Conservation (phyloP, 2,888 invertebrate species). For the Andricus quercusramuli region DNA sequence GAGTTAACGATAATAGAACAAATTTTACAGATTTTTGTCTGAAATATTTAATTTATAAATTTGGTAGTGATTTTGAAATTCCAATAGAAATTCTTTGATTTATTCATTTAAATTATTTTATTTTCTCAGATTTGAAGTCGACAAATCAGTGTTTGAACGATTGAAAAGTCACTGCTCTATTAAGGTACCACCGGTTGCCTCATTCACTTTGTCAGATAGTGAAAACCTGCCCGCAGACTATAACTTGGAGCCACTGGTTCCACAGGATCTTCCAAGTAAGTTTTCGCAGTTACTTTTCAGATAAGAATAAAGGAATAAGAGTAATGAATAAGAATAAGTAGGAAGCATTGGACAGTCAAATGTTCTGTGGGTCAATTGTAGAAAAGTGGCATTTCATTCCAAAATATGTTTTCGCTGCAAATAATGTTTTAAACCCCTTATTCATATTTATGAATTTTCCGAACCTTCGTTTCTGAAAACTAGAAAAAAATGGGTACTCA, state of each 20-base stretch:
- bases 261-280: conserved; percentile 17
- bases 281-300: neutral
- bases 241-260: conserved; percentile 76
- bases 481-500: neutral
- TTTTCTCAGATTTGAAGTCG: conserved; percentile 76
- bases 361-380: neutral
- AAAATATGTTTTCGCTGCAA: too few relatives aligned
- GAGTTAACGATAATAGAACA: neutral
- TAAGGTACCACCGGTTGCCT: conserved; percentile 73
- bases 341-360: neutral
- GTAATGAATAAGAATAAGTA: too few relatives aligned
- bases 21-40: neutral
- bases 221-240: conserved; percentile 76
- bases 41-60: neutral
- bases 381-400: neutral
- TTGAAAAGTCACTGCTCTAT: conserved; percentile 79
- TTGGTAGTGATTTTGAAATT: too few relatives aligned
- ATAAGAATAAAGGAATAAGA: too few relatives aligned
- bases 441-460: neutral
- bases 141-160: conserved; percentile 76
- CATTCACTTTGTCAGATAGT: conserved; percentile 75
- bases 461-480: neutral
- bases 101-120: neutral
- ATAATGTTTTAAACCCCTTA: too few relatives aligned
- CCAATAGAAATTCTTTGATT: neutral